Conservation (phyloP, 2,888 invertebrate genomes). For the Cepaea hortensis region DNA sequence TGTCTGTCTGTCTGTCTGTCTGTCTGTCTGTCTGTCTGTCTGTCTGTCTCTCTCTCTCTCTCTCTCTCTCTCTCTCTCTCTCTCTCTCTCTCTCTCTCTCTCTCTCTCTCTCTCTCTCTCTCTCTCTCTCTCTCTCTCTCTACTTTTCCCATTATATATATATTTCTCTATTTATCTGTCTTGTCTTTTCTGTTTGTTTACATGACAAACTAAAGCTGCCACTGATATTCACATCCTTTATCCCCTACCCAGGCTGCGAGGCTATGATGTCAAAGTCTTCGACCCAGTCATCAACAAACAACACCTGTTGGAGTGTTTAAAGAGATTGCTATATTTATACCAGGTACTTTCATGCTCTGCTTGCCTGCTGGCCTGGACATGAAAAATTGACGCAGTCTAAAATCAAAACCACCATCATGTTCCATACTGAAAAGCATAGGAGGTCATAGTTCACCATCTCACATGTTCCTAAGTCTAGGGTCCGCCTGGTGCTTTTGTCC, state of each 20-base stretch:
- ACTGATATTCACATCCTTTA: neutral
- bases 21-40: neutral
- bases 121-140: neutral
- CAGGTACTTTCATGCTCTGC: constrained; percentile 17
- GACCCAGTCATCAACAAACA: constrained; percentile 84
- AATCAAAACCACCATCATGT: neutral
- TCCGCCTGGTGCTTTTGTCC: too few species aligned
- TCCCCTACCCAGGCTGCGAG: constrained; percentile 79
- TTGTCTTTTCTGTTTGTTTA: neutral
- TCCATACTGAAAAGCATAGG: too few species aligned
- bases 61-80: too few species aligned
- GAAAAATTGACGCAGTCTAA: neutral
- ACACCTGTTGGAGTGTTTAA: constrained; percentile 85
- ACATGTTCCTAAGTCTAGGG: too few species aligned
- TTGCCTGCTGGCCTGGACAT: neutral
- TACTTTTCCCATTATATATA: neutral
- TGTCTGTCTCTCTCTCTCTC: neutral
- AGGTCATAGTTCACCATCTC: too few species aligned
- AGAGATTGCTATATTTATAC: constrained; percentile 81
- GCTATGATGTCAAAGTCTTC: constrained; percentile 80
- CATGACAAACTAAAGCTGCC: neutral
- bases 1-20: constrained; percentile 4
- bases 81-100: neutral
- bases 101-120: neutral
- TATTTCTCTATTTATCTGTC: too few species aligned